A percentile compares a stretch with the other conserved stretches of the same genome.
Conservation (phyloP, 2,888 invertebrate genomes). For the Linnaemya vulpina region DNA sequence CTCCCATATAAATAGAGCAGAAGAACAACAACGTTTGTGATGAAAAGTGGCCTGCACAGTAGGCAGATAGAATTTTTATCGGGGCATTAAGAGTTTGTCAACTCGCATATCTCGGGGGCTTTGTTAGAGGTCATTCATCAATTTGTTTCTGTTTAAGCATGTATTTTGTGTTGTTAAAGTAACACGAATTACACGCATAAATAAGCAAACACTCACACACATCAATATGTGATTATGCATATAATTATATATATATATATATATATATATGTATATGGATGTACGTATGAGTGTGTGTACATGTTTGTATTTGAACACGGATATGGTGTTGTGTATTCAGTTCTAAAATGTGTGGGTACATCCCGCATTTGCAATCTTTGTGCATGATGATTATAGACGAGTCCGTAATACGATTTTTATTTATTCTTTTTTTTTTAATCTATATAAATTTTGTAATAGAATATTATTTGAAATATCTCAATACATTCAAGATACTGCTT, state of each 20-base stretch:
- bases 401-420: background rate
- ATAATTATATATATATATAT: too few species aligned
- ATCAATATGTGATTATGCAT: too few species aligned
- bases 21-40: constrained; percentile 13
- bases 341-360: constrained; percentile 53
- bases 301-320: too few species aligned
- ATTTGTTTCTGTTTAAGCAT: constrained; percentile 63
- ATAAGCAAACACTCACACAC: too few species aligned
- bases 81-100: constrained; percentile 34
- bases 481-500: background rate
- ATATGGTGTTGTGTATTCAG: background rate
- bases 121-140: constrained; percentile 70
- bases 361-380: constrained; percentile 51
- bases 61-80: constrained; percentile 38
- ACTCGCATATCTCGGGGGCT: constrained; percentile 42
- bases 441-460: background rate
- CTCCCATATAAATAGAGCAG: background rate
- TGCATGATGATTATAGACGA: constrained; percentile 17
- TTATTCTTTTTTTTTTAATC: constrained; percentile 4
- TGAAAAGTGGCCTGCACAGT: constrained; percentile 31
- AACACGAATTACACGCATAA: background rate
- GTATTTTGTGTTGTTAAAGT: background rate
- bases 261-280: background rate
- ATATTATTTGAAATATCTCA: background rate
- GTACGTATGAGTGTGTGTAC: background rate